Conservation (phyloP, 2,888 invertebrate species). For the Leucophora obtusa region DNA sequence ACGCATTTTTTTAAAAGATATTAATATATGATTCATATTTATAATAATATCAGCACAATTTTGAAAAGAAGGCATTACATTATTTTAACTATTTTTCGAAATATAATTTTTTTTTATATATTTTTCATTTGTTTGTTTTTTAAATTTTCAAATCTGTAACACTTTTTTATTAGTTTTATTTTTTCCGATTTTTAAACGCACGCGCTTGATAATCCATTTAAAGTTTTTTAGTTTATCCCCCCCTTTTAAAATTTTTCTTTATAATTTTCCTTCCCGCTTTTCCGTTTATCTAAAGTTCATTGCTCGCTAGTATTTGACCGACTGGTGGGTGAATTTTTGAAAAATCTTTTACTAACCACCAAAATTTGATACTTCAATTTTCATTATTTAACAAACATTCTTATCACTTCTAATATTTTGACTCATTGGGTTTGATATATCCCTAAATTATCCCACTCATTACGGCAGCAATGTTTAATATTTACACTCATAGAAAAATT, state of each 20-base stretch:
- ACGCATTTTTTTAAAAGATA: constrained; percentile 73
- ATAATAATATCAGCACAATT: constrained; percentile 23
- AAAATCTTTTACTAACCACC: constrained; percentile 71
- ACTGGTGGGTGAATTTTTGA: constrained; percentile 76
- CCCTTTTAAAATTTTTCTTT: constrained; percentile 26
- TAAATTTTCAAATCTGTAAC: constrained; percentile 5
- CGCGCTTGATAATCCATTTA: background rate
- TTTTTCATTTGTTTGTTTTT: constrained; percentile 9
- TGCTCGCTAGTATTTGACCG: constrained; percentile 72
- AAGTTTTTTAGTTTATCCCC: constrained; percentile 39
- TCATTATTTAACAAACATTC: constrained; percentile 21
- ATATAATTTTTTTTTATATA: background rate
- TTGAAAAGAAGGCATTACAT: constrained; percentile 40
- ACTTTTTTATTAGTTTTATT: constrained; percentile 29
- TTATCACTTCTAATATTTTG: constrained; percentile 38
- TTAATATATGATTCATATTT: constrained; percentile 71
- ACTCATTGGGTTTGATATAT: constrained; percentile 39
- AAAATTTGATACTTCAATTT: constrained; percentile 14
- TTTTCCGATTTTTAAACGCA: constrained; percentile 15
- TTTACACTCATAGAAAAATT: background rate
- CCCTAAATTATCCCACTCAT: constrained; percentile 25
- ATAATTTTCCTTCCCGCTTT: constrained; percentile 23
- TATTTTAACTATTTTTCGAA: background rate
- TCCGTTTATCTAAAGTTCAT: constrained; percentile 69
- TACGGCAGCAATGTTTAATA: background rate